Percentiles rank a stretch among this genome's conserved stretches.
Evolutionary conservation across 2,888 invertebrate genomes (phyloP).

Genomic region (Seira musarum): DNA sequence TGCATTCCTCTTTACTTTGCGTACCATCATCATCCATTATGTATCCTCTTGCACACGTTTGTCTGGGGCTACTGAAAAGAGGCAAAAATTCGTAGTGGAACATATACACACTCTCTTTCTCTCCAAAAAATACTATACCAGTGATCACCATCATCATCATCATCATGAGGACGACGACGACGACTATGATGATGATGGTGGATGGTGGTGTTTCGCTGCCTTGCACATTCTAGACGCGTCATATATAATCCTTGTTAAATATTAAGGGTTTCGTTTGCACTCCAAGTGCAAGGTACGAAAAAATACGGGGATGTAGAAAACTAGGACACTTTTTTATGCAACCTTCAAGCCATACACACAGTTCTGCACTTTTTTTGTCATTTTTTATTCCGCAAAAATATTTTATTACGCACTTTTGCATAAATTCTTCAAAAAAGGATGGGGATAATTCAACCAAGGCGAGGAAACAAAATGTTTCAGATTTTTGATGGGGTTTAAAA

Average conservation of each 20-base stretch:
- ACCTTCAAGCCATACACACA: slow-evolving; percentile 24
- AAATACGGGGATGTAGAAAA: slow-evolving; percentile 29
- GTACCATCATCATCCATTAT: slow-evolving; percentile 57
- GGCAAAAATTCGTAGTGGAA: no score
- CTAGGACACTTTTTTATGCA: slow-evolving; percentile 49
- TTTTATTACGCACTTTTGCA: no score
- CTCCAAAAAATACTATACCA: no score
- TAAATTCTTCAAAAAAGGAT: no score
- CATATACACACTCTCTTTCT: no score
- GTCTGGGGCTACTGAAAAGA: neutral
- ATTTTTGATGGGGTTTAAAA: no score
- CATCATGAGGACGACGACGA: no score
- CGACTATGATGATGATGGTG: no score
- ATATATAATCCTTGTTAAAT: slow-evolving; percentile 60
- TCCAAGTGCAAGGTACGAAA: slow-evolving; percentile 42
- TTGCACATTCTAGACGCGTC: slow-evolving; percentile 56
- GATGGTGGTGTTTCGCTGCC: slow-evolving; percentile 26
- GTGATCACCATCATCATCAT: no score
- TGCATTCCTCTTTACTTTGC: slow-evolving; percentile 15
- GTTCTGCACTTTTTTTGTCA: slow-evolving; percentile 10
- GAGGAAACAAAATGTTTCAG: no score
- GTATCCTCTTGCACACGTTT: slow-evolving; percentile 54
- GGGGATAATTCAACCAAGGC: no score
- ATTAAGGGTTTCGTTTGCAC: slow-evolving; percentile 56
- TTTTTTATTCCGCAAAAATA: no score